Percentiles rank a stretch among this genome's conserved stretches.
Evolutionary conservation across 92 coral and sea anemone genomes (phyloP).

Genomic region (Muricea muricata): DNA sequence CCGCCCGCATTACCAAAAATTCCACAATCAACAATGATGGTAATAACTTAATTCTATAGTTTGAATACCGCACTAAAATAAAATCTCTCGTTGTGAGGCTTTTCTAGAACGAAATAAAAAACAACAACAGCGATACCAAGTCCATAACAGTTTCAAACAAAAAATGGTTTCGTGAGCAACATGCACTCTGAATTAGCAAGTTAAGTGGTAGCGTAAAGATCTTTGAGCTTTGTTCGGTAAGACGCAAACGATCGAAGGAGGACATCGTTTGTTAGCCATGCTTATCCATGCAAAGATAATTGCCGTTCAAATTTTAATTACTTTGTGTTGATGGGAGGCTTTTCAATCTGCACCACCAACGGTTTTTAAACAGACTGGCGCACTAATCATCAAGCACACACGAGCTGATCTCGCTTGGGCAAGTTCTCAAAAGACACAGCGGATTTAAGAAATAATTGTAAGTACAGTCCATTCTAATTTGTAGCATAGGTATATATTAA

Average conservation of each 20-base stretch:
- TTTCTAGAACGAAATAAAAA: too few species aligned
- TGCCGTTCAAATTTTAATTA: constrained; percentile 1
- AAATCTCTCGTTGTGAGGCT: too few species aligned
- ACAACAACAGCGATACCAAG: too few species aligned
- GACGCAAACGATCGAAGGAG: background rate
- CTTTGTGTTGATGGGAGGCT: background rate
- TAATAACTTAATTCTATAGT: too few species aligned
- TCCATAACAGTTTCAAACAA: background rate
- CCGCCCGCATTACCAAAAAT: too few species aligned
- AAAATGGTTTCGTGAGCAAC: too few species aligned
- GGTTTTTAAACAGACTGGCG: background rate
- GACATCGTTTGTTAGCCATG: background rate
- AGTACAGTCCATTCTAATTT: background rate
- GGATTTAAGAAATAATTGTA: background rate
- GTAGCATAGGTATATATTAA: too few species aligned
- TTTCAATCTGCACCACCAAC: background rate
- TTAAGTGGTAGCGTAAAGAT: too few species aligned
- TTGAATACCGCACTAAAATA: too few species aligned
- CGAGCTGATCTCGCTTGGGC: background rate
- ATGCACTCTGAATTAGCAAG: too few species aligned
- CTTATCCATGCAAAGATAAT: background rate
- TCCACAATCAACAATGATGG: too few species aligned
- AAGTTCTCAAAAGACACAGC: background rate
- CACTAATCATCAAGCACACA: background rate
- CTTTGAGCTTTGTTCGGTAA: constrained; percentile 2